Evolutionary conservation across 2,113 vertebrate species (phyloP), one percentile per base, ranked within the genome.

Genomic region (Steatornis caripensis): DNA sequence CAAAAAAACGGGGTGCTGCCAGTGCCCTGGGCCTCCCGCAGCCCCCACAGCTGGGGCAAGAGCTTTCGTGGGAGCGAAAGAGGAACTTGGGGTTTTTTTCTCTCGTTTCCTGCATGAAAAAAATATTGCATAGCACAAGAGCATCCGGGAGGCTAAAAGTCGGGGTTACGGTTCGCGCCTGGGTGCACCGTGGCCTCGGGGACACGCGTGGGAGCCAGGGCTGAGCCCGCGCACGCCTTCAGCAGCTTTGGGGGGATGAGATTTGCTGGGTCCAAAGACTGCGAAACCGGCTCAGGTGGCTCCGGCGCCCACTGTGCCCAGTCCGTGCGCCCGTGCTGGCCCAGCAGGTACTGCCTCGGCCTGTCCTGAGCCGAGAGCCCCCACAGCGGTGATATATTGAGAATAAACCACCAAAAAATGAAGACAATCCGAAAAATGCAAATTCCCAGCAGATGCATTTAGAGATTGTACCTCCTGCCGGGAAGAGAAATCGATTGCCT

Each of bases 401-500:
- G 49, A 68, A 6, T 2, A 4, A 78, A 30, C 15, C 18, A 27
- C 11, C 43, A 51, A 60, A 64, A 88, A 76, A 57, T 7, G 24
- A 81, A 89, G 41, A 22, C 41, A 62, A 62, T 91, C 58, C 36
- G 64, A 58, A 87, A 89, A 60, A 27, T 6, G 20, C 46, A 37
- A 48, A 87, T 96, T 94, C 82, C 64, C 72, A 75, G 69, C 3
- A 0, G 68, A 9, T 78, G 26, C 32, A 0, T 78, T 93, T 89
- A 41, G 54, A 91, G 81, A 69, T 75, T 5, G 0, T 17, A 29
- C 87, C 78, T 77, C 69, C 78, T 7, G 0, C 55, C 32, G 87
- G 51, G 94, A 64, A 74, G 46, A 70, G n/a, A 94, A 94, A 71
- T 29, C 65, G 58, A 89, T 91, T 96, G 94, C 77, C 64, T 84